A percentile compares a stretch with the other conserved stretches of the same genome.
Evolutionary conservation across 2,113 vertebrate species (phyloP).

Genomic region (Callopanchax toddi): DNA sequence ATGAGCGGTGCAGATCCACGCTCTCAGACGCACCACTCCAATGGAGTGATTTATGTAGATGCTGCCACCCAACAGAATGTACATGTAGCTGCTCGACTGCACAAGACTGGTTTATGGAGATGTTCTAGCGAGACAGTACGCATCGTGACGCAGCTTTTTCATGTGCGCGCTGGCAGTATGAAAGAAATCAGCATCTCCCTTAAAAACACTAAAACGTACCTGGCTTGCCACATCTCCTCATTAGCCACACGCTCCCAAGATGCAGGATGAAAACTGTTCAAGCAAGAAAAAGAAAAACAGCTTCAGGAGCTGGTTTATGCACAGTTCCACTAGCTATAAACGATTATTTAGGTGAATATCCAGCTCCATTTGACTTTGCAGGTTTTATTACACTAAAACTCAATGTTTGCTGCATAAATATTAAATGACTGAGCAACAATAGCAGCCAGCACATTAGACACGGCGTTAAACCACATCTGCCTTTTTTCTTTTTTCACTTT

Average conservation of each 20-base stretch:
- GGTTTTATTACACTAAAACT: conserved; percentile 59
- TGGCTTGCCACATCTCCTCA: conserved; percentile 99
- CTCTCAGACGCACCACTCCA: conserved; percentile 65
- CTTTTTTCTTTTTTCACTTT: conserved; percentile 55
- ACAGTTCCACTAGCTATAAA: conserved; percentile 65
- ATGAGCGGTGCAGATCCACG: conserved; percentile 72
- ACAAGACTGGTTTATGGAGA: conserved; percentile 77
- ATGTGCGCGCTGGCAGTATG: conserved; percentile 39
- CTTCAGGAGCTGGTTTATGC: conserved; percentile 44
- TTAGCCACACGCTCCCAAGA: conserved; percentile 97
- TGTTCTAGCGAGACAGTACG: conserved; percentile 46
- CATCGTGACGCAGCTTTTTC: conserved; percentile 65
- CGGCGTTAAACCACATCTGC: conserved; percentile 69
- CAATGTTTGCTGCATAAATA: conserved; percentile 66
- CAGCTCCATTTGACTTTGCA: conserved; percentile 50
- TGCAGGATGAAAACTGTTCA: conserved; percentile 85
- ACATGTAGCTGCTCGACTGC: conserved; percentile 61
- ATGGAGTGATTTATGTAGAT: conserved; percentile 73
- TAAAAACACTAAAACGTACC: conserved; percentile 77
- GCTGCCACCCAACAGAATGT: conserved; percentile 40
- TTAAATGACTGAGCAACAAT: conserved; percentile 72
- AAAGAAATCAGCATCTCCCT: conserved; percentile 14
- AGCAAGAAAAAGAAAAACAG: conserved; percentile 21
- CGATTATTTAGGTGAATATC: conserved; percentile 67
- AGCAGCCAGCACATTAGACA: conserved; percentile 71